Evolutionary conservation across 1,140 invertebrate species (phyloP).

Genomic region (Holotrichia oblita): DNA sequence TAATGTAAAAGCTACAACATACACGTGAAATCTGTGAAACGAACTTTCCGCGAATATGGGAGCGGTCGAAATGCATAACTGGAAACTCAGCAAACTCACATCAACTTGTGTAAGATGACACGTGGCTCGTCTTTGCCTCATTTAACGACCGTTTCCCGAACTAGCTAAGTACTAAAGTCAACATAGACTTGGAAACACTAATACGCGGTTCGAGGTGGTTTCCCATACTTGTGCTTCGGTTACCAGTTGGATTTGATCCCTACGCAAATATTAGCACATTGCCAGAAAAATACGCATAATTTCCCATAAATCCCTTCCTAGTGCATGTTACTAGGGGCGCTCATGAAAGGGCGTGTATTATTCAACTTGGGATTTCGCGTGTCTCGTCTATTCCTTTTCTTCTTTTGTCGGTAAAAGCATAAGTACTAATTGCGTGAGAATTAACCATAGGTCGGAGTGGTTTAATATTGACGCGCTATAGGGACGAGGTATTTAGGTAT

Average conservation of each 20-base stretch:
- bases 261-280: constrained; percentile 31
- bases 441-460: too few relatives aligned
- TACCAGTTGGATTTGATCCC: too few relatives aligned
- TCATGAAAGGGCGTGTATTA: too few relatives aligned
- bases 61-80: constrained; percentile 30
- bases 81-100: constrained; percentile 38
- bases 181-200: too few relatives aligned
- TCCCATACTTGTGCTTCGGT: constrained; percentile 35
- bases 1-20: not conserved
- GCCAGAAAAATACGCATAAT: constrained; percentile 30
- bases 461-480: not conserved
- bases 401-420: too few relatives aligned
- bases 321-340: too few relatives aligned
- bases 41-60: constrained; percentile 26
- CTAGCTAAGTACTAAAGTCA: too few relatives aligned
- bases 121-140: constrained; percentile 51
- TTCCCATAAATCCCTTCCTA: too few relatives aligned
- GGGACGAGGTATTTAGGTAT: not conserved
- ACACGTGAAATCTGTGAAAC: constrained; percentile 8
- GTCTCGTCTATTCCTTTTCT: not conserved
- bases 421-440: too few relatives aligned
- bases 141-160: constrained; percentile 48
- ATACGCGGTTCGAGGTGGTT: constrained; percentile 43
- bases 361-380: constrained; percentile 20
- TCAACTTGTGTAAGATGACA: constrained; percentile 48